Conservation (phyloP, 2,888 invertebrate genomes). For the Biston stratarius region DNA sequence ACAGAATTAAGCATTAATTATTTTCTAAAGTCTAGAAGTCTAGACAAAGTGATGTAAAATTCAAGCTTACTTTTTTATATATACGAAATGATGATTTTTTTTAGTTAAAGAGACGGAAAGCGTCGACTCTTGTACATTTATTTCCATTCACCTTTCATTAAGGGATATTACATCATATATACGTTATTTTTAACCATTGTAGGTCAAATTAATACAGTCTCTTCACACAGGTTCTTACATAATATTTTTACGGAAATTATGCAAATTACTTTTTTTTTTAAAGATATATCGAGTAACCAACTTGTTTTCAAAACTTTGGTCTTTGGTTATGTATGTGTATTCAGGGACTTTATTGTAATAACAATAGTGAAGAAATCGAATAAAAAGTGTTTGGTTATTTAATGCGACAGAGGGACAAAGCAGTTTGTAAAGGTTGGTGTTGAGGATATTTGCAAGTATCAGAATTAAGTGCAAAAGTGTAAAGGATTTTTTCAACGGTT, state of each 20-base stretch:
- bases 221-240: slow-evolving; percentile 19
- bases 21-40: too few species aligned
- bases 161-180: slow-evolving; percentile 6
- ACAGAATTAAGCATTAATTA: too few species aligned
- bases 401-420: slow-evolving; percentile 3
- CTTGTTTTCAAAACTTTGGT: background rate
- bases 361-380: background rate
- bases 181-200: slow-evolving; percentile 11
- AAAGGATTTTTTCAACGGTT: slow-evolving; percentile 37
- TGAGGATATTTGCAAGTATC: slow-evolving; percentile 6
- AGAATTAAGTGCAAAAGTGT: slow-evolving; percentile 26
- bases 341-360: slow-evolving; percentile 14
- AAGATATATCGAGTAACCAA: slow-evolving; percentile 23
- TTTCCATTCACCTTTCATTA: slow-evolving; percentile 15
- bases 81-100: too few species aligned
- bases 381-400: background rate
- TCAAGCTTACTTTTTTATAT: too few species aligned
- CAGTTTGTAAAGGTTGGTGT: background rate
- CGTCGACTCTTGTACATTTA: background rate
- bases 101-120: background rate
- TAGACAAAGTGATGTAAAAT: too few species aligned
- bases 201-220: slow-evolving; percentile 25
- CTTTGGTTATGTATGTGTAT: background rate
- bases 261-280: slow-evolving; percentile 22
- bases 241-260: slow-evolving; percentile 21